Percentiles rank a stretch among this genome's conserved stretches.
These are phyloP conservation scores for Drosophila bocki DNA, from an alignment of 1,140 invertebrate species.

Conservation along the genomic window DNA sequence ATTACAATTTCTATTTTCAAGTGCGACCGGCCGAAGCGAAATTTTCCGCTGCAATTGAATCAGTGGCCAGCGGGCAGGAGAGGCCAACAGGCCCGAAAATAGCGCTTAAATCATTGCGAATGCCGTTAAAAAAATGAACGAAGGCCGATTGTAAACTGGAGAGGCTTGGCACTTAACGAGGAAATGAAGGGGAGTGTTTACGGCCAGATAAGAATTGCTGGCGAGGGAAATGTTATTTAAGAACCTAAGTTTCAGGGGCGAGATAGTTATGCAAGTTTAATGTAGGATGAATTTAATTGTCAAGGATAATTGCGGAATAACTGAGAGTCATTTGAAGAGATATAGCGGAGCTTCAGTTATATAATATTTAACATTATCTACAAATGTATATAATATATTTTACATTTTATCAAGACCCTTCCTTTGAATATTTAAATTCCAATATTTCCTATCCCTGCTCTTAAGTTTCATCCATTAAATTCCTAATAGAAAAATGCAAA, in stretches of 20 bases:
- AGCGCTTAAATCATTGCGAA: constrained; percentile 14
- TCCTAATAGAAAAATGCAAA: constrained; percentile 28
- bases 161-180: constrained; percentile 19
- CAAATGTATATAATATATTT: background rate
- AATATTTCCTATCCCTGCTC: background rate
- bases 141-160: constrained; percentile 37
- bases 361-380: background rate
- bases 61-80: constrained; percentile 12
- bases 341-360: too few species aligned
- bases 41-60: constrained; percentile 40
- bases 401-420: background rate
- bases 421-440: background rate
- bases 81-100: constrained; percentile 14
- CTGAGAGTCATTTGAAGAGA: too few species aligned
- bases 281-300: background rate
- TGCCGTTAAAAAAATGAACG: constrained; percentile 11
- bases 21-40: constrained; percentile 7
- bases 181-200: constrained; percentile 10
- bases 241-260: constrained; percentile 4
- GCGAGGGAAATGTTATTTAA: background rate
- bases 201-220: constrained; percentile 5
- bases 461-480: constrained; percentile 4
- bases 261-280: constrained; percentile 1
- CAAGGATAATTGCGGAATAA: background rate
- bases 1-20: constrained; percentile 46